These are phyloP conservation scores for Dinoponera quadriceps DNA, from an alignment of 1,140 invertebrate species.

Conservation along the genomic window DNA sequence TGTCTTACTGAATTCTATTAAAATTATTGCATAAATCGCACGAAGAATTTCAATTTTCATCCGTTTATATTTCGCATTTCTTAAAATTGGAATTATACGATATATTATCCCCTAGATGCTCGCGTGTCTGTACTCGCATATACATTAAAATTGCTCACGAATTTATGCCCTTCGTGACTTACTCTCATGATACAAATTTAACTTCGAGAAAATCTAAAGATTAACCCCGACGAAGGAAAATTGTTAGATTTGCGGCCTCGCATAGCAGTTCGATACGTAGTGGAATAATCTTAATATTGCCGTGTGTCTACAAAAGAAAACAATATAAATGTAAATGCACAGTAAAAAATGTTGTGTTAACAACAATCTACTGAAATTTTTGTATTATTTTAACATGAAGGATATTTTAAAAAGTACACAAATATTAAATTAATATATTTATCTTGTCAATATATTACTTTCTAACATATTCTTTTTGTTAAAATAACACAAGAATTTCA, in stretches of 20 bases:
- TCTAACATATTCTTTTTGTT: too few relatives aligned
- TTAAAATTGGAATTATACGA: background rate
- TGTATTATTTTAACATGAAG: too few relatives aligned
- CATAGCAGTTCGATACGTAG: background rate
- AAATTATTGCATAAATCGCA: background rate
- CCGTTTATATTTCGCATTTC: constrained; percentile 12
- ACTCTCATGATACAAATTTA: constrained; percentile 14
- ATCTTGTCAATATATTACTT: too few relatives aligned
- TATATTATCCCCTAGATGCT: background rate
- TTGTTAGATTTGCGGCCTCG: background rate
- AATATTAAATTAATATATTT: too few relatives aligned
- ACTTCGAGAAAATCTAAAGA: constrained; percentile 31
- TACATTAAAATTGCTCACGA: constrained; percentile 24
- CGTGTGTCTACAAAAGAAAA: too few relatives aligned
- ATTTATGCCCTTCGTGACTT: constrained; percentile 33
- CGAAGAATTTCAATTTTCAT: background rate
- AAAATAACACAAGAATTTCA: too few relatives aligned
- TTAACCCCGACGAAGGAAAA: background rate
- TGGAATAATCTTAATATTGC: too few relatives aligned
- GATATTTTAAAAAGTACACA: too few relatives aligned
- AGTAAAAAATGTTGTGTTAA: too few relatives aligned
- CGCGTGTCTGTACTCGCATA: constrained; percentile 19
- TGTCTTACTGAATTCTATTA: background rate
- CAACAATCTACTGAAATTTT: too few relatives aligned
- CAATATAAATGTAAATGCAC: too few relatives aligned